These are phyloP conservation scores for Drosophila pseudotakahashii DNA, from an alignment of 2,888 invertebrate species.

Conservation along the genomic window DNA sequence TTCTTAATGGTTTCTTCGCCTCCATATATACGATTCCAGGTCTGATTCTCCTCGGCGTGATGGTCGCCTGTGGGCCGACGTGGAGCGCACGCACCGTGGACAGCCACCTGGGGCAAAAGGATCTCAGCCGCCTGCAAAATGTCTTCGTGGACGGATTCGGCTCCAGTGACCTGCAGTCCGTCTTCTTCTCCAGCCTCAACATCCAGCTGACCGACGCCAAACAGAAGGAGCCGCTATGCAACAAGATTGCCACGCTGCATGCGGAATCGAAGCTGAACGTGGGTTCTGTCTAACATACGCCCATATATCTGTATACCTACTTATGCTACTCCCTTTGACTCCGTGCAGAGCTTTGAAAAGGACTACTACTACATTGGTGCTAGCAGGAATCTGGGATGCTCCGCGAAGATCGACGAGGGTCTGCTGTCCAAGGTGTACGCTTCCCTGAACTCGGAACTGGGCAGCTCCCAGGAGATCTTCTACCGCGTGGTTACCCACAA, in stretches of 20 bases:
- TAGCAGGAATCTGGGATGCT: constrained; percentile 86
- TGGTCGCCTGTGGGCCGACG: constrained; percentile 50
- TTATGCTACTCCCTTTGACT: neutral
- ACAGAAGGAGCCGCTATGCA: constrained; percentile 85
- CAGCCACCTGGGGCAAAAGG: constrained; percentile 79
- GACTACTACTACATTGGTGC: constrained; percentile 88
- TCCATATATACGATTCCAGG: constrained; percentile 26
- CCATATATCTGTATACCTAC: neutral
- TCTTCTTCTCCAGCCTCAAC: constrained; percentile 91
- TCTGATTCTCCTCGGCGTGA: constrained; percentile 55
- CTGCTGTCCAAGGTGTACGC: constrained; percentile 85
- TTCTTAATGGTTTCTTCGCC: neutral
- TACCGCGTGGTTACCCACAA: constrained; percentile 89
- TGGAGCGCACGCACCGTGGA: constrained; percentile 78
- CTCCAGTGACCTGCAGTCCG: constrained; percentile 87
- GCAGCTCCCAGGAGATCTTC: constrained; percentile 89
- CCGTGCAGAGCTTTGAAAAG: constrained; percentile 85
- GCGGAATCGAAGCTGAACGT: constrained; percentile 85
- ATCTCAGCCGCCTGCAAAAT: constrained; percentile 82
- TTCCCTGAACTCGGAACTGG: constrained; percentile 88
- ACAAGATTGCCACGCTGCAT: constrained; percentile 81
- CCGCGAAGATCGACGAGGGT: constrained; percentile 85
- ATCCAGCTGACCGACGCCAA: constrained; percentile 88
- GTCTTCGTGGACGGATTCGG: constrained; percentile 84
- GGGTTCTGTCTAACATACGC: constrained; percentile 63